A percentile compares a stretch with the other conserved stretches of the same genome.
Conservation (phyloP, 2,888 invertebrate genomes). For the Drosophila formosana region DNA sequence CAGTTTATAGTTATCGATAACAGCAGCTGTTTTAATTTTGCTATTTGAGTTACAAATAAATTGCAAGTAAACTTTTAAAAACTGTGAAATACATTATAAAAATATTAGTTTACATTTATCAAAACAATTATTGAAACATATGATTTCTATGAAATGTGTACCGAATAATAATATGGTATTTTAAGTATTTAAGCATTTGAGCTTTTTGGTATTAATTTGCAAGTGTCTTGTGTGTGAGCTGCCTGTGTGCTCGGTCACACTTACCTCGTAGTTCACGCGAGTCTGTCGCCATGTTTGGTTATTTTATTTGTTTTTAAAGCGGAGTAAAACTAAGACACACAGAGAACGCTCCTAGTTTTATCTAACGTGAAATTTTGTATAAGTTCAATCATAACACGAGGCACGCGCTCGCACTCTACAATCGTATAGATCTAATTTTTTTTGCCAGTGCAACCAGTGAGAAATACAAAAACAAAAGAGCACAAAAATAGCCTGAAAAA, state of each 20-base stretch:
- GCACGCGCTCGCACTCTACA: conserved; percentile 25
- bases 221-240: conserved; percentile 17
- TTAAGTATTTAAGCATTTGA: conserved; percentile 3
- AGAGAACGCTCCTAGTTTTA: conserved; percentile 33
- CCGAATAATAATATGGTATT: conserved; percentile 22
- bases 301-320: conserved; percentile 66
- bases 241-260: conserved; percentile 22
- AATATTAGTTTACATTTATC: background rate
- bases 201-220: conserved; percentile 14
- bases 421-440: conserved; percentile 28
- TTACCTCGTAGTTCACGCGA: conserved; percentile 60
- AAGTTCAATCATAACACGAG: conserved; percentile 24
- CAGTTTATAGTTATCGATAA: background rate
- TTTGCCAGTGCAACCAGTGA: conserved; percentile 53
- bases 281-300: conserved; percentile 66
- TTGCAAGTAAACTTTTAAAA: too few species aligned
- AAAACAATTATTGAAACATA: too few species aligned
- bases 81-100: too few species aligned
- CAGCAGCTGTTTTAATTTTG: background rate
- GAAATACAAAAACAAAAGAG: conserved; percentile 9
- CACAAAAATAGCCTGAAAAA: conserved; percentile 51
- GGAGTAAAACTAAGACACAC: conserved; percentile 36
- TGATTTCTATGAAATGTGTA: too few species aligned
- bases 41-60: background rate
- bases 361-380: conserved; percentile 44